Conservation (phyloP, 2,888 invertebrate genomes). For the Calephelis perditalis region DNA sequence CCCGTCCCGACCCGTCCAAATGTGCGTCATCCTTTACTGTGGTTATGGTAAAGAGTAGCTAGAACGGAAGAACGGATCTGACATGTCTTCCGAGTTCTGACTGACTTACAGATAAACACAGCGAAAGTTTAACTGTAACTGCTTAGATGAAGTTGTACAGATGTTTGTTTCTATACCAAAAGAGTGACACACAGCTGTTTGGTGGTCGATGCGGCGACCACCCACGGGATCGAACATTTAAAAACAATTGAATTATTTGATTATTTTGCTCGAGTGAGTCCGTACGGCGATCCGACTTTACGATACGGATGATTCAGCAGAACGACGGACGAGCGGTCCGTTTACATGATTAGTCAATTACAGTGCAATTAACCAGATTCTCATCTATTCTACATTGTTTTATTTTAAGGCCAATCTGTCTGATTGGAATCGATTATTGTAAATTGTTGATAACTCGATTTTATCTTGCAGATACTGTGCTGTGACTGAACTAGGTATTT, state of each 20-base stretch:
- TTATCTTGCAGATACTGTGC: slow-evolving; percentile 64
- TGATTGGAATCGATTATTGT: slow-evolving; percentile 8
- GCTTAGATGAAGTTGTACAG: too few relatives aligned
- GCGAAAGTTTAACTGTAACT: too few relatives aligned
- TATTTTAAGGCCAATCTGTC: slow-evolving; percentile 12
- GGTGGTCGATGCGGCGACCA: slow-evolving; percentile 37
- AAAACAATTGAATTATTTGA: slow-evolving; percentile 62
- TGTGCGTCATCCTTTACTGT: too few relatives aligned
- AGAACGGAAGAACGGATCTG: too few relatives aligned
- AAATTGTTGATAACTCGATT: slow-evolving; percentile 56
- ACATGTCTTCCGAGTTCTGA: too few relatives aligned
- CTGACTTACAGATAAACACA: too few relatives aligned
- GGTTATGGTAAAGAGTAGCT: too few relatives aligned
- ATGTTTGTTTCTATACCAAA: too few relatives aligned
- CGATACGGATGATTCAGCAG: slow-evolving; percentile 8
- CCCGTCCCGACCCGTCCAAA: too few relatives aligned
- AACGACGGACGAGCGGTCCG: slow-evolving; percentile 5
- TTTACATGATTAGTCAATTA: slow-evolving; percentile 54
- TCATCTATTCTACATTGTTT: slow-evolving; percentile 4
- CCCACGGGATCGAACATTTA: slow-evolving; percentile 46
- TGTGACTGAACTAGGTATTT: background rate
- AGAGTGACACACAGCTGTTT: too few relatives aligned
- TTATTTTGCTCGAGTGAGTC: slow-evolving; percentile 62
- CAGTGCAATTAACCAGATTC: slow-evolving; percentile 42
- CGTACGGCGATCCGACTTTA: slow-evolving; percentile 54